Percentiles rank a stretch among this genome's conserved stretches.
Conservation (phyloP, 2,797 vertebrate genomes). For the Kryptolebias ocellatus region DNA sequence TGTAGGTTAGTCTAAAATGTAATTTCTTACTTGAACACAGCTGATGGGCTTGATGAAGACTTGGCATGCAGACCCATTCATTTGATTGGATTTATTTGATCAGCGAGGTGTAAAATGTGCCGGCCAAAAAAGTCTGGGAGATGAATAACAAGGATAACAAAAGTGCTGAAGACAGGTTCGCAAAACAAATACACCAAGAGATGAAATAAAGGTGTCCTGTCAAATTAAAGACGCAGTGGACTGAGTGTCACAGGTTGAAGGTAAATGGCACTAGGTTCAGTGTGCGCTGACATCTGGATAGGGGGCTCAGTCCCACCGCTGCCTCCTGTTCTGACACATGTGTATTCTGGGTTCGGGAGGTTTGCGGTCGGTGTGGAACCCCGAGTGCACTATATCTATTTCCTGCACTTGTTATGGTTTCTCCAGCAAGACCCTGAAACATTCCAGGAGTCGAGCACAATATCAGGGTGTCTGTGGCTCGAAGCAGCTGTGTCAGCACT, state of each 20-base stretch:
- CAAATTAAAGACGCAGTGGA: not conserved
- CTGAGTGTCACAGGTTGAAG: not conserved
- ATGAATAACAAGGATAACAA: too few relatives aligned
- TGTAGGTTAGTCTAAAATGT: too few relatives aligned
- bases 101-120: too few relatives aligned
- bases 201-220: not conserved
- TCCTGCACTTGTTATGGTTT: constrained; percentile 96
- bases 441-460: constrained; percentile 64
- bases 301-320: constrained; percentile 37
- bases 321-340: constrained; percentile 78
- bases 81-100: too few relatives aligned
- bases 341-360: constrained; percentile 69
- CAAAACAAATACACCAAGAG: constrained; percentile 3
- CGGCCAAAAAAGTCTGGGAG: too few relatives aligned
- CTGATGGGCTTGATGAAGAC: too few relatives aligned
- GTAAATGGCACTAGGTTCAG: constrained; percentile 17
- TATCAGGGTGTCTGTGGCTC: constrained; percentile 69
- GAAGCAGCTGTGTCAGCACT: constrained; percentile 90
- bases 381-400: constrained; percentile 88
- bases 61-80: too few relatives aligned
- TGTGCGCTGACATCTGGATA: constrained; percentile 36
- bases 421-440: constrained; percentile 84
- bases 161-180: not conserved
- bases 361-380: constrained; percentile 79
- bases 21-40: too few relatives aligned